Conservation (phyloP, 2,797 vertebrate species). For the Clarias platycephalus region DNA sequence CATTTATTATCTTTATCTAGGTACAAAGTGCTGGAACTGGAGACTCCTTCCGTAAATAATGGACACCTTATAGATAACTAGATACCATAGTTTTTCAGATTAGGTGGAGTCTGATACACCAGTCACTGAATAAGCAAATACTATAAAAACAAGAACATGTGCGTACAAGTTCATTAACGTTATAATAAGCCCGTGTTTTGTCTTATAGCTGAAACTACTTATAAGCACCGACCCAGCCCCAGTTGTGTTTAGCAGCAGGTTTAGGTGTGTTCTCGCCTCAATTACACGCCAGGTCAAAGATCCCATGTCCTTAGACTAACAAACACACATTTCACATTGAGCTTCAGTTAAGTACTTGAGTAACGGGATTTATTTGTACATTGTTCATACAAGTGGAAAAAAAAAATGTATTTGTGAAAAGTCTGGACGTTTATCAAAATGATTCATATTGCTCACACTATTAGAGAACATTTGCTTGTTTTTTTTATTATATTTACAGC, state of each 20-base stretch:
- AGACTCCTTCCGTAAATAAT: not conserved
- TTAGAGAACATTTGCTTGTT: not conserved
- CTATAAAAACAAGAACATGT: not conserved
- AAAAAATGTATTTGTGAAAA: not conserved
- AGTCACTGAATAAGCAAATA: not conserved
- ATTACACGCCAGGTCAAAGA: not conserved
- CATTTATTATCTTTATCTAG: too few relatives aligned
- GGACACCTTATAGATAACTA: not conserved
- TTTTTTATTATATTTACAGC: not conserved
- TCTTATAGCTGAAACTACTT: not conserved
- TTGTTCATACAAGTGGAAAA: not conserved
- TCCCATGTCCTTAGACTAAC: not conserved
- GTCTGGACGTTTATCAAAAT: not conserved
- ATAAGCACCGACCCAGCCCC: not conserved
- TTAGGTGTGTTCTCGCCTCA: not conserved
- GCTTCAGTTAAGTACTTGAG: not conserved
- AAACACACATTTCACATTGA: too few relatives aligned
- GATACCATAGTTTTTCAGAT: not conserved
- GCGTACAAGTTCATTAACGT: not conserved
- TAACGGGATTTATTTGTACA: not conserved
- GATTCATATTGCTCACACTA: not conserved
- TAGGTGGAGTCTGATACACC: not conserved
- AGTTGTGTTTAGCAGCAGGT: not conserved
- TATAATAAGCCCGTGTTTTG: not conserved
- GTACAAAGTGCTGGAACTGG: not conserved